These are phyloP conservation scores for Argyra leucocephala DNA, from an alignment of 2,888 invertebrate genomes.

Conservation along the genomic window DNA sequence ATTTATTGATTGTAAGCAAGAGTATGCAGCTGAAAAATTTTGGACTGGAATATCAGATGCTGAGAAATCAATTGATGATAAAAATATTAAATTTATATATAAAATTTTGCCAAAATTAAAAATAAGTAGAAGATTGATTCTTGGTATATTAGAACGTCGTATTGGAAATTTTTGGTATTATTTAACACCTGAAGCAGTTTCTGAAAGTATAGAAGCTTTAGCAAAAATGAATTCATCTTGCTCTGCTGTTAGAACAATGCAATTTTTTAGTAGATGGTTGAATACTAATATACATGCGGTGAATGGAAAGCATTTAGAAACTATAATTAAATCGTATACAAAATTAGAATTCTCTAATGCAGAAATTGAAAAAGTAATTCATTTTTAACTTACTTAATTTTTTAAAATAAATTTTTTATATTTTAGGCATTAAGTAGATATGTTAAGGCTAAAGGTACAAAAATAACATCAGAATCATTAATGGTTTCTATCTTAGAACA, in stretches of 20 bases:
- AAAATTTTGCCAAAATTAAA: slow-evolving; percentile 49
- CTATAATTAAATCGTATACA: slow-evolving; percentile 48
- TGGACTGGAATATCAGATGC: slow-evolving; percentile 57
- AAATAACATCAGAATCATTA: slow-evolving; percentile 48
- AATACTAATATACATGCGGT: slow-evolving; percentile 52
- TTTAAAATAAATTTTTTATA: neutral
- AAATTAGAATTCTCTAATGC: slow-evolving; percentile 49
- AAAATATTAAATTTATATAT: slow-evolving; percentile 51
- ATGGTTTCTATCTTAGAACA: slow-evolving; percentile 53
- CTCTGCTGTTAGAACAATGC: slow-evolving; percentile 41
- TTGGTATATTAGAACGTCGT: slow-evolving; percentile 51
- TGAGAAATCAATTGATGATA: slow-evolving; percentile 49
- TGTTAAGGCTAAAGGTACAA: slow-evolving; percentile 47
- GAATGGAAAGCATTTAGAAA: slow-evolving; percentile 49
- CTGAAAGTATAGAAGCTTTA: slow-evolving; percentile 46
- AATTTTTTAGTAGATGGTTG: slow-evolving; percentile 49
- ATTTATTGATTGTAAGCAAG: slow-evolving; percentile 43
- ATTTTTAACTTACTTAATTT: neutral
- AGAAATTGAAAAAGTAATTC: slow-evolving; percentile 44
- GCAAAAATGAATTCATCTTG: slow-evolving; percentile 40
- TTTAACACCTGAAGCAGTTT: slow-evolving; percentile 45
- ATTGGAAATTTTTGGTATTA: slow-evolving; percentile 50
- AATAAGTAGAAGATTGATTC: slow-evolving; percentile 51
- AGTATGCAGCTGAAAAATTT: slow-evolving; percentile 51
- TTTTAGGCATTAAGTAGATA: slow-evolving; percentile 50